Conservation (phyloP, 2,797 vertebrate species). For the Balearica regulorum region DNA sequence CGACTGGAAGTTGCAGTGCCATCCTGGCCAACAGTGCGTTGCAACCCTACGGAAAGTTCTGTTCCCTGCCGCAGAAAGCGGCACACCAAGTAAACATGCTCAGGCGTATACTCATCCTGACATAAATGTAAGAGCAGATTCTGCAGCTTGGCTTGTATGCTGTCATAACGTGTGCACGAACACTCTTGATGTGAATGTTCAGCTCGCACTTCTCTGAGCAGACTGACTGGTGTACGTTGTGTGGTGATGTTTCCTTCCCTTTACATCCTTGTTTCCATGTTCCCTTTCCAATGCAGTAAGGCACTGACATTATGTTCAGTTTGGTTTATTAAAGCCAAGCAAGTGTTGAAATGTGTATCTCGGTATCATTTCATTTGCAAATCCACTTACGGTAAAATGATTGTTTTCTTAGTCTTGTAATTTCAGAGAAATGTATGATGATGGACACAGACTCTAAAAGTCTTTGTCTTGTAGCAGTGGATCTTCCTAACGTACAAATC, state of each 20-base stretch:
- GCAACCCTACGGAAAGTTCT: not conserved
- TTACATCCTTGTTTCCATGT: not conserved
- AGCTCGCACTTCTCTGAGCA: not conserved
- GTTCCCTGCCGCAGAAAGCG: not conserved
- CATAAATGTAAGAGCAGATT: not conserved
- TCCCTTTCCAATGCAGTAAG: not conserved
- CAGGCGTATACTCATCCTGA: too few relatives aligned
- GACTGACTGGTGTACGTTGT: not conserved
- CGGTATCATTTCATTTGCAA: not conserved
- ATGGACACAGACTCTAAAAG: not conserved
- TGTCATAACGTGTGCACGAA: rapidly evolving
- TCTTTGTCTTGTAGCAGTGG: not conserved
- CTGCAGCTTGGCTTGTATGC: rapidly evolving
- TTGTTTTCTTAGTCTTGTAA: not conserved
- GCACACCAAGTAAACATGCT: not conserved
- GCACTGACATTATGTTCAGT: not conserved
- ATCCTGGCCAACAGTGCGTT: not conserved
- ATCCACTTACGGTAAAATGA: not conserved
- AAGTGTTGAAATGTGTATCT: not conserved
- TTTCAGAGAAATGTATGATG: not conserved
- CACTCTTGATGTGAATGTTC: not conserved
- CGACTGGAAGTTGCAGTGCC: not conserved
- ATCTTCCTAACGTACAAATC: not conserved
- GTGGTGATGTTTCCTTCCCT: not conserved
- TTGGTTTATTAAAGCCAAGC: not conserved